Conservation (phyloP, 2,888 invertebrate genomes). For the Junonia oenone region DNA sequence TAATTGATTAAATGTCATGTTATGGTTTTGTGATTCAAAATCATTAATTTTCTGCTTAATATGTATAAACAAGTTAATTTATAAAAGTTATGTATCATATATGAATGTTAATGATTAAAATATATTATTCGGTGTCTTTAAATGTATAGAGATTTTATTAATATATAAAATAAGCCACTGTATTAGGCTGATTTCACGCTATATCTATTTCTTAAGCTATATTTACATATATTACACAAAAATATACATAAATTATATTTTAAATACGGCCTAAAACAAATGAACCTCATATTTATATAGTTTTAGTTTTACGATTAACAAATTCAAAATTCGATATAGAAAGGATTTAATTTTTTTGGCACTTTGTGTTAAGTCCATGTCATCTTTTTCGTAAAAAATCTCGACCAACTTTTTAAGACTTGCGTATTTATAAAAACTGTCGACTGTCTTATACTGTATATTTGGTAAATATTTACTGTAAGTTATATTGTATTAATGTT, state of each 20-base stretch:
- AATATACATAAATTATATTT: not conserved
- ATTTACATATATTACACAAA: not conserved
- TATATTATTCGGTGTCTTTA: constrained; percentile 1
- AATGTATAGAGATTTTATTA: not conserved
- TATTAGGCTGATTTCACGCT: not conserved
- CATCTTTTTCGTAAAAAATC: not conserved
- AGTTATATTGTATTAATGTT: constrained; percentile 10
- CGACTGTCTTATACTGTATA: constrained; percentile 7
- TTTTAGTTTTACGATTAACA: not conserved
- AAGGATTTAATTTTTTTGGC: not conserved
- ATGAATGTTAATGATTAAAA: not conserved
- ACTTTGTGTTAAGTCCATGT: no score
- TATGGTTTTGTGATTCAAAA: no score
- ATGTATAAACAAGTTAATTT: not conserved
- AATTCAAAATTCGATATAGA: not conserved
- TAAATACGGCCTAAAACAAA: not conserved
- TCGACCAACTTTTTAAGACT: constrained; percentile 13
- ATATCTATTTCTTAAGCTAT: not conserved
- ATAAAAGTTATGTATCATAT: not conserved
- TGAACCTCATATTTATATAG: not conserved
- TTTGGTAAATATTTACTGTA: constrained; percentile 17
- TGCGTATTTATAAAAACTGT: not conserved
- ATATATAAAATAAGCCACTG: not conserved
- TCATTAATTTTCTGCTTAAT: no score
- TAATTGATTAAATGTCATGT: no score